phyloP scores from a whole-genome alignment of 2,888 invertebrate genomes.

The Acholoe squamosa region DNA sequence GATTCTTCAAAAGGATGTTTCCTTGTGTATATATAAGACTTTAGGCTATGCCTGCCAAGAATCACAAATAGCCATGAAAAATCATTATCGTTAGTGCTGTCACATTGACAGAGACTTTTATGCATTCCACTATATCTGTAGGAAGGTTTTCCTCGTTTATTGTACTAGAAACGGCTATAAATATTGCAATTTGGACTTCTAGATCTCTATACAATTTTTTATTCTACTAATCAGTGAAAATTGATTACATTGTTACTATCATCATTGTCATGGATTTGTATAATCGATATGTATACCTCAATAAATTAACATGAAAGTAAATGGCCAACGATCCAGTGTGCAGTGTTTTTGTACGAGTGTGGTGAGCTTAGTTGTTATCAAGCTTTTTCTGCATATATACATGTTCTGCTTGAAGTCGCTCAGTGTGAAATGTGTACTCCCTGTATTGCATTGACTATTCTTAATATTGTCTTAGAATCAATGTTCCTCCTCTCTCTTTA shows the following conservation, averaged over 20 bases:
- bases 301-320: not conserved
- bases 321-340: not conserved
- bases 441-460: too few relatives aligned
- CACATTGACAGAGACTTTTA: not conserved
- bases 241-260: not conserved
- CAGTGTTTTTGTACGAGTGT: not conserved
- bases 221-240: not conserved
- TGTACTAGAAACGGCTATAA: not conserved
- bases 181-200: not conserved
- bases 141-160: not conserved
- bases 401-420: too few relatives aligned
- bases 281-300: constrained; percentile 4
- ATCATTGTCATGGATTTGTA: not conserved
- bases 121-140: not conserved
- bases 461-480: too few relatives aligned
- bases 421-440: too few relatives aligned
- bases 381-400: too few relatives aligned
- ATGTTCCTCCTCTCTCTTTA: too few relatives aligned
- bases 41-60: too few relatives aligned
- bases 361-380: too few relatives aligned
- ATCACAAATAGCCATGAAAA: too few relatives aligned
- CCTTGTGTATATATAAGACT: too few relatives aligned
- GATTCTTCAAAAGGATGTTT: too few relatives aligned
- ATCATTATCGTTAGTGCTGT: not conserved
- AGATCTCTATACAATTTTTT: not conserved